A percentile compares a stretch with the other conserved stretches of the same genome.
phyloP scores from a whole-genome alignment of 2,797 vertebrate genomes.

The Allobates femoralis region DNA sequence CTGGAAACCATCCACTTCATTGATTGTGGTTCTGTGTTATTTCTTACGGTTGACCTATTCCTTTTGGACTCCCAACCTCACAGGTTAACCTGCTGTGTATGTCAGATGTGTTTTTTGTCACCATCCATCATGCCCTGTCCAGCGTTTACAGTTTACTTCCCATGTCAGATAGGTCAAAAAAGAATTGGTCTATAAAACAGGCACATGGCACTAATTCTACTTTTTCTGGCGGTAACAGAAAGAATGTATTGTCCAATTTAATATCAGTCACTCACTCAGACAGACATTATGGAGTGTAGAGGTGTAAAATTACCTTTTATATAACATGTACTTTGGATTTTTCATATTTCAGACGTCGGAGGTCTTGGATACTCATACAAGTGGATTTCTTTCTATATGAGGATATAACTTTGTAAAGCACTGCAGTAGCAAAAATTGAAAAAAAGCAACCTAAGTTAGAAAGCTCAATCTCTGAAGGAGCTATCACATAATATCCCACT shows the following conservation, averaged over 20 bases:
- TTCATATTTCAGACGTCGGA: neutral
- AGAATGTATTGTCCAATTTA: neutral
- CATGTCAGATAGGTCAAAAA: neutral
- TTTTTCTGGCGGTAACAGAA: neutral
- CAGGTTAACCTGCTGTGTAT: neutral
- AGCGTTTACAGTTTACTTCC: neutral
- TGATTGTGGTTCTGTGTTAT: neutral
- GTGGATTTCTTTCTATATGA: no score
- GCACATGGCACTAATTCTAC: neutral
- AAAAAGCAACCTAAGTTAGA: neutral
- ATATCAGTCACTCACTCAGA: neutral
- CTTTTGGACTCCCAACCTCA: neutral
- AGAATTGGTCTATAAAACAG: neutral
- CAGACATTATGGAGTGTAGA: neutral
- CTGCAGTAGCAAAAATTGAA: neutral
- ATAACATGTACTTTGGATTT: neutral
- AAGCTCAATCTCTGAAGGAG: no score
- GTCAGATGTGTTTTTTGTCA: neutral
- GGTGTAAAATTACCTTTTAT: neutral
- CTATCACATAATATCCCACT: no score
- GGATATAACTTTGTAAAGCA: neutral
- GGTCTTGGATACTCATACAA: neutral
- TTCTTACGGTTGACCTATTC: neutral
- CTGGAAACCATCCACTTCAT: no score
- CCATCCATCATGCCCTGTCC: neutral